Evolutionary conservation across 2,113 vertebrate genomes (phyloP).

Genomic region (Tauraco erythrolophus): DNA sequence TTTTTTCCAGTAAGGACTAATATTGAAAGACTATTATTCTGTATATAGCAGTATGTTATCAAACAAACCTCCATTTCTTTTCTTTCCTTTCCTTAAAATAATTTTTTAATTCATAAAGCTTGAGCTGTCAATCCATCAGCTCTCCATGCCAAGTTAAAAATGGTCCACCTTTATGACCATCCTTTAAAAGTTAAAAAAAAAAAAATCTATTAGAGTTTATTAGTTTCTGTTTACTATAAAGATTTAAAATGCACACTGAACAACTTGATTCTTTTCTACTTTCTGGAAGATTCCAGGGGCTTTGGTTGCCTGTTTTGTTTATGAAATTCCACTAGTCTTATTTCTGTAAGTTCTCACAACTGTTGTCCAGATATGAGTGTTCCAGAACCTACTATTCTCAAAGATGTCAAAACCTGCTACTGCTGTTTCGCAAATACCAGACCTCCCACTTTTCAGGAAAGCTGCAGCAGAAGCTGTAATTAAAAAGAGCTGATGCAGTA

Average conservation of each 20-base stretch:
- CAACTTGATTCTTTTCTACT: not conserved
- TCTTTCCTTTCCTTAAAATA: not conserved
- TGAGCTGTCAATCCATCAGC: not conserved
- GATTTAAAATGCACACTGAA: not conserved
- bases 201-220: not conserved
- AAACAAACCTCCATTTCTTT: fast-evolving
- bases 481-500: not conserved
- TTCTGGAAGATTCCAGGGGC: not conserved
- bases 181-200: not conserved
- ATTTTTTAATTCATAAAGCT: not conserved
- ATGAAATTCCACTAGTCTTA: not conserved
- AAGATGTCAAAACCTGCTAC: not conserved
- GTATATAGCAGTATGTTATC: not conserved
- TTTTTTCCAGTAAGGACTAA: not conserved
- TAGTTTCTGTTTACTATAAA: not conserved
- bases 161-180: not conserved
- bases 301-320: not conserved
- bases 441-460: not conserved
- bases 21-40: not conserved
- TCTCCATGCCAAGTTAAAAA: not conserved
- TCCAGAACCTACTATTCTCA: not conserved
- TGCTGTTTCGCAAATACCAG: not conserved
- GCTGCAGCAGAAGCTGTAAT: not conserved
- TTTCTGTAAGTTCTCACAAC: not conserved
- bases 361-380: not conserved